A percentile compares a stretch with the other conserved stretches of the same genome.
Conservation (phyloP, 1,140 invertebrate genomes). For the Pemphigus obesinymphae region DNA sequence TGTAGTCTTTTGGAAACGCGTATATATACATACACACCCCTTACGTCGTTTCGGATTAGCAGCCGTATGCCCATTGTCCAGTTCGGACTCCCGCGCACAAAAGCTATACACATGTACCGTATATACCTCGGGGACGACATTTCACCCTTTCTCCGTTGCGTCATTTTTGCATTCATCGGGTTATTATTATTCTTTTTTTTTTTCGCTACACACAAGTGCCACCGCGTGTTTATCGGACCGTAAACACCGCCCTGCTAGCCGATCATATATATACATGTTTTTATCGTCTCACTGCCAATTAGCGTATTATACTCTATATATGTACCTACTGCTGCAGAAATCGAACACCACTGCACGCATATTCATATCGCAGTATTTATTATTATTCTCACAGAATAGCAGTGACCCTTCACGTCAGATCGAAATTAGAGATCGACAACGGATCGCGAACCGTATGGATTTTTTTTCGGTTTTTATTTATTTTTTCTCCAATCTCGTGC, state of each 20-base stretch:
- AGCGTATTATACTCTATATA: background rate
- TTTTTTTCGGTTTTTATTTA: no score
- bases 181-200: no score
- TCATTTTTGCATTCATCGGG: background rate
- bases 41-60: background rate
- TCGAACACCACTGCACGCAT: background rate
- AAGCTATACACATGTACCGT: background rate
- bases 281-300: no score
- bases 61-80: constrained; percentile 16
- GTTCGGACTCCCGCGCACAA: constrained; percentile 1
- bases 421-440: no score
- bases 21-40: background rate
- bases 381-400: no score
- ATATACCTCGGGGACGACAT: no score
- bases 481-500: background rate
- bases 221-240: constrained; percentile 21
- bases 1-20: background rate
- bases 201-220: background rate
- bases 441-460: background rate
- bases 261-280: background rate
- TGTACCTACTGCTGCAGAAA: background rate
- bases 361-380: background rate
- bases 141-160: constrained; percentile 19
- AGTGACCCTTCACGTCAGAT: background rate
- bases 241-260: constrained; percentile 12